Conservation (phyloP, 2,113 vertebrate genomes). For the Stigmatopora nigra region DNA sequence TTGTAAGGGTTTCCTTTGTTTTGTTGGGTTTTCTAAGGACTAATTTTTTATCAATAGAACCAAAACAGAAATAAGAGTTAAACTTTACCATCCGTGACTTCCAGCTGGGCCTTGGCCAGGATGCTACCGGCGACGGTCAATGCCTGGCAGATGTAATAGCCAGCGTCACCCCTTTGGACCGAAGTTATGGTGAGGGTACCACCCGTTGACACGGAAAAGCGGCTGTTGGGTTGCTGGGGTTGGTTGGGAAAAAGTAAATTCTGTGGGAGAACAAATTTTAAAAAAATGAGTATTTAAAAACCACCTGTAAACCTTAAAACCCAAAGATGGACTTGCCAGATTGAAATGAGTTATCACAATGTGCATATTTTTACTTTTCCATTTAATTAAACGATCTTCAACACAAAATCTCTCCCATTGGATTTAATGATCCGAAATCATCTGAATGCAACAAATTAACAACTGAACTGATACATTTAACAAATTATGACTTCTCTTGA, state of each 20-base stretch:
- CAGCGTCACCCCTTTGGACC: slow-evolving; percentile 86
- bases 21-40: neutral
- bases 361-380: neutral
- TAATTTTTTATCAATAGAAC: no score
- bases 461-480: neutral
- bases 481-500: slow-evolving; percentile 77
- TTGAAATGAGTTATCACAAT: no score
- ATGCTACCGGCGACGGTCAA: slow-evolving; percentile 97
- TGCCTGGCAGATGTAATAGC: slow-evolving; percentile 98
- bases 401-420: slow-evolving; percentile 77
- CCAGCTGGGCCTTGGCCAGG: slow-evolving; percentile 96
- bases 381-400: slow-evolving; percentile 42
- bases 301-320: slow-evolving; percentile 37
- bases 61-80: neutral
- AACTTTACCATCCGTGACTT: slow-evolving; percentile 94
- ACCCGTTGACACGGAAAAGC: slow-evolving; percentile 85
- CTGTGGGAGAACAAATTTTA: slow-evolving; percentile 65
- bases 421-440: slow-evolving; percentile 88
- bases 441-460: slow-evolving; percentile 82
- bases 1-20: neutral
- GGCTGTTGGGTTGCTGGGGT: slow-evolving; percentile 88
- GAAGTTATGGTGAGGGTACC: slow-evolving; percentile 91
- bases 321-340: neutral
- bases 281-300: slow-evolving; percentile 33
- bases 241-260: slow-evolving; percentile 97